A percentile compares a stretch with the other conserved stretches of the same genome.
Conservation (phyloP, 2,797 vertebrate genomes). For the Myotis planiceps region DNA sequence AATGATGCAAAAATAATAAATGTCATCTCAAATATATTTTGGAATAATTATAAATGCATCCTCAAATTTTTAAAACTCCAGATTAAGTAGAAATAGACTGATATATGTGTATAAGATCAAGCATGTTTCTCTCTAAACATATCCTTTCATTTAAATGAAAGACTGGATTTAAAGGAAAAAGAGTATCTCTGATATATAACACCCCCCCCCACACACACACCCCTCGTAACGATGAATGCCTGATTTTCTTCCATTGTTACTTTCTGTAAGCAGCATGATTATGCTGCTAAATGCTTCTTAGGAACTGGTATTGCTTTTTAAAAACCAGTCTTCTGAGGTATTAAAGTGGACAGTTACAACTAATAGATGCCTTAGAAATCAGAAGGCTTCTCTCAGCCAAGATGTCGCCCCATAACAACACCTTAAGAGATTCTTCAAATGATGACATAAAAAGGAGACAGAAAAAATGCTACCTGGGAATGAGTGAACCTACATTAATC, state of each 20-base stretch:
- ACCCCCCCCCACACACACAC: too few relatives aligned
- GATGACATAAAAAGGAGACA: not conserved
- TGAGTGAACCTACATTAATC: not conserved
- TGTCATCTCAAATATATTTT: not conserved
- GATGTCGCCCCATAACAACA: not conserved
- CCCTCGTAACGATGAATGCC: not conserved
- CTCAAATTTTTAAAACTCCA: slow-evolving; percentile 2
- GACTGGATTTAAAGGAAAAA: not conserved
- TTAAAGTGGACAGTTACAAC: not conserved
- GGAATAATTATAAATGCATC: not conserved
- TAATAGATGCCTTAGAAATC: not conserved
- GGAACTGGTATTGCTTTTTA: not conserved
- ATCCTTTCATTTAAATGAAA: not conserved
- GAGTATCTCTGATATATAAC: not conserved
- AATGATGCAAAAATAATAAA: not conserved
- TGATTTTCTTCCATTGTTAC: slow-evolving; percentile 3
- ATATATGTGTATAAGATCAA: not conserved
- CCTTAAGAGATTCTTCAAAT: not conserved
- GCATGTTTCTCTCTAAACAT: not conserved
- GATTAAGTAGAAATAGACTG: not conserved
- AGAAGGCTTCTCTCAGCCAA: not conserved
- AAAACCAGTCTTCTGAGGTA: not conserved
- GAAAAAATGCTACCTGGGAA: not conserved
- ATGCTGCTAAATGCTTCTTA: not conserved
- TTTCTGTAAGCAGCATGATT: not conserved